These are phyloP conservation scores for Cinclus cinclus DNA, from an alignment of 2,113 vertebrate species.

Conservation along the genomic window DNA sequence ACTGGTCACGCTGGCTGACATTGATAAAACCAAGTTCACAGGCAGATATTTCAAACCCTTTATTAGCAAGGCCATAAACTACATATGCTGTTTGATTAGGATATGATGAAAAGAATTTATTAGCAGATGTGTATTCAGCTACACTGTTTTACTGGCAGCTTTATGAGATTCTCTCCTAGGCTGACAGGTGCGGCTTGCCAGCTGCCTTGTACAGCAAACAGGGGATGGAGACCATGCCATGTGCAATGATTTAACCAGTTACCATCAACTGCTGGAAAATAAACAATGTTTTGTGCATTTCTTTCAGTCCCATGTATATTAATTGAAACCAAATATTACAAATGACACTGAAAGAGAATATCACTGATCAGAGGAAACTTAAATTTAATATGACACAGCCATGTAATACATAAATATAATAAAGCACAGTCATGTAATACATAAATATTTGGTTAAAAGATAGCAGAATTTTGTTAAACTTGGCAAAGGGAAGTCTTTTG, in stretches of 20 bases:
- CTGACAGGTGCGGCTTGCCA: conserved; percentile 66
- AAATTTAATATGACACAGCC: conserved; percentile 63
- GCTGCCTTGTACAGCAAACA: conserved; percentile 69
- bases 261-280: conserved; percentile 52
- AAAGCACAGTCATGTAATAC: conserved; percentile 64
- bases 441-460: conserved; percentile 72
- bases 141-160: conserved; percentile 68
- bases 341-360: conserved; percentile 35
- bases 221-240: conserved; percentile 1
- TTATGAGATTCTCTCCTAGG: conserved; percentile 69
- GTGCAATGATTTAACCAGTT: conserved; percentile 66
- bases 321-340: conserved; percentile 65
- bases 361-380: conserved; percentile 39
- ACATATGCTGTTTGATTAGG: conserved; percentile 72
- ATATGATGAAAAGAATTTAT: conserved; percentile 79
- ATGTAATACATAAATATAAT: conserved; percentile 70
- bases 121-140: conserved; percentile 69
- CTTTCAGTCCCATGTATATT: conserved; percentile 43
- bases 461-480: conserved; percentile 66
- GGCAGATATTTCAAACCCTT: conserved; percentile 57
- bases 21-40: conserved; percentile 64
- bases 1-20: conserved; percentile 5
- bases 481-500: conserved; percentile 63
- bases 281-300: conserved; percentile 27
- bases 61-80: conserved; percentile 56